Evolutionary conservation across 2,888 invertebrate species (phyloP).

Genomic region (Catocala fraxini): DNA sequence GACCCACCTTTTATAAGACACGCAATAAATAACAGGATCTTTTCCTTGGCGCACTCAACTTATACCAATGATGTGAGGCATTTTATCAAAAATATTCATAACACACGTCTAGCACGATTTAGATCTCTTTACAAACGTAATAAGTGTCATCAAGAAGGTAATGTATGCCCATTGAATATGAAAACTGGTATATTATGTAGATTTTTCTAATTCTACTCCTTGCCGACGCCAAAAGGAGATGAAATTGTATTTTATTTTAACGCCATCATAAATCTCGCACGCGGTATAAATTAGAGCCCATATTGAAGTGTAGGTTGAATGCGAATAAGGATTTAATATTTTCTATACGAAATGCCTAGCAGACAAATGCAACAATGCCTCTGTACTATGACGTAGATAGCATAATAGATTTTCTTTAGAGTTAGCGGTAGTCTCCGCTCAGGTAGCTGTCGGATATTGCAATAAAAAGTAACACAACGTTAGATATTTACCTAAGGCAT

Average conservation of each 20-base stretch:
- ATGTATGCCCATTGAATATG: slow-evolving; percentile 70
- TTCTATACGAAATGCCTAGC: no score
- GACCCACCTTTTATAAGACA: not conserved
- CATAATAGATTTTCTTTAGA: no score
- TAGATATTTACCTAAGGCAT: no score
- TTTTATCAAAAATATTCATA: slow-evolving; percentile 36
- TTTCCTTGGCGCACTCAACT: slow-evolving; percentile 6
- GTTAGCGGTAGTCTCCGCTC: no score
- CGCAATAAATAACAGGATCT: slow-evolving; percentile 23
- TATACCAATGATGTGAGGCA: not conserved
- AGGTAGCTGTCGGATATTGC: no score
- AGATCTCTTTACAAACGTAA: slow-evolving; percentile 61
- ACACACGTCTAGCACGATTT: slow-evolving; percentile 44
- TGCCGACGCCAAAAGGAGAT: slow-evolving; percentile 64
- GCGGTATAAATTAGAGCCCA: slow-evolving; percentile 72
- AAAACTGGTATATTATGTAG: slow-evolving; percentile 71
- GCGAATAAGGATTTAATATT: slow-evolving; percentile 64
- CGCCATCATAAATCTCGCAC: slow-evolving; percentile 77
- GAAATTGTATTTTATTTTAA: slow-evolving; percentile 85
- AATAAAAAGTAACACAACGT: no score
- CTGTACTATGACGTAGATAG: no score
- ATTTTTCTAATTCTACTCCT: slow-evolving; percentile 78
- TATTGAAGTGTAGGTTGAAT: slow-evolving; percentile 64
- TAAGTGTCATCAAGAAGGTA: slow-evolving; percentile 67
- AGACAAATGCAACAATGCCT: no score